Percentiles rank a stretch among this genome's conserved stretches.
Conservation (phyloP, 2,797 vertebrate genomes). For the Paedocypris micromegethes region DNA sequence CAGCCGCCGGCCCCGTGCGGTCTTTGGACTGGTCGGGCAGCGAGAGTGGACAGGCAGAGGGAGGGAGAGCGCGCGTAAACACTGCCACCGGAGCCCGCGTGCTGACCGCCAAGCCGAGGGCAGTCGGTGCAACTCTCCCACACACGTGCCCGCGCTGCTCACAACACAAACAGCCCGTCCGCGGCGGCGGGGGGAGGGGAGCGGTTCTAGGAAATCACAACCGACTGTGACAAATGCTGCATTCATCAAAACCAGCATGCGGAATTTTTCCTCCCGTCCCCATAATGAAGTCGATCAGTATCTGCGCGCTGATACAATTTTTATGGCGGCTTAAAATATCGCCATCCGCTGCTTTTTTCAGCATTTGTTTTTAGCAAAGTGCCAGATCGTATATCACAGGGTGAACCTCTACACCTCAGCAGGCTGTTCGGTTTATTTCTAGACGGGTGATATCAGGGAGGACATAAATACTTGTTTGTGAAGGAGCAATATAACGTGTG, state of each 20-base stretch:
- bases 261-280: not conserved
- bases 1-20: too few relatives aligned
- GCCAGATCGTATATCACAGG: constrained; percentile 20
- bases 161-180: constrained; percentile 50
- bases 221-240: constrained; percentile 47
- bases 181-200: constrained; percentile 23
- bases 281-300: not conserved
- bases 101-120: constrained; percentile 36
- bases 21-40: constrained; percentile 12
- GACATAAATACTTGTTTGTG: constrained; percentile 21
- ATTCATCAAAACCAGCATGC: constrained; percentile 28
- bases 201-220: constrained; percentile 58
- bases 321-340: not conserved
- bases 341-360: constrained; percentile 20
- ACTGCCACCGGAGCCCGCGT: constrained; percentile 38
- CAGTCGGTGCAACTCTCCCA: constrained; percentile 38
- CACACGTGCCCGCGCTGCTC: constrained; percentile 49
- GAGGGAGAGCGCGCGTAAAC: constrained; percentile 28
- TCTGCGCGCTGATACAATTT: not conserved
- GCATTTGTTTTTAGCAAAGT: constrained; percentile 19
- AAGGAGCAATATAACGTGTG: not conserved
- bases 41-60: constrained; percentile 4
- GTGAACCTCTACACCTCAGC: constrained; percentile 16
- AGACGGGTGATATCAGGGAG: constrained; percentile 5
- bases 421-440: constrained; percentile 24